Conservation (phyloP, 2,888 invertebrate genomes). For the Eudasyphora cyanicolor region DNA sequence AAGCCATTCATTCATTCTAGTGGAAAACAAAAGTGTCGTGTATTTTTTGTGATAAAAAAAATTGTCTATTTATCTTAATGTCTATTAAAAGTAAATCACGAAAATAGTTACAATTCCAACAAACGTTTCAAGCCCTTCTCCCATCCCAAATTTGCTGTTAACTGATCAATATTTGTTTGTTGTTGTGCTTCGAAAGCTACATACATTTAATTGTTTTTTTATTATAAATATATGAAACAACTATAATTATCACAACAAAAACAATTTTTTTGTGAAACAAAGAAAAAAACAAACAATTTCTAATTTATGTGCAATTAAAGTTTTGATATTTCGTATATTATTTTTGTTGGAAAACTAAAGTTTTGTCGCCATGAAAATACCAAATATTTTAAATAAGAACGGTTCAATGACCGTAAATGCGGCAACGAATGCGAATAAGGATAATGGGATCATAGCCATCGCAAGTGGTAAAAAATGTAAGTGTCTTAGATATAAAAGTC, state of each 20-base stretch:
- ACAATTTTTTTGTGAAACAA: constrained; percentile 33
- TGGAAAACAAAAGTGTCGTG: not conserved
- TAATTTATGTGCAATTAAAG: constrained; percentile 58
- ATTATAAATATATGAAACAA: constrained; percentile 15
- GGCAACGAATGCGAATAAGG: constrained; percentile 43
- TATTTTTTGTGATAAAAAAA: not conserved
- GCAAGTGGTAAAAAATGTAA: constrained; percentile 59
- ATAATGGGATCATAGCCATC: constrained; percentile 27
- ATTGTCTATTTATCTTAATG: constrained; percentile 34
- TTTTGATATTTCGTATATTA: not conserved
- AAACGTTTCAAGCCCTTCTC: not conserved
- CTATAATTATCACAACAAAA: constrained; percentile 23
- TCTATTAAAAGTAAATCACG: constrained; percentile 48
- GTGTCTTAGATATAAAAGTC: constrained; percentile 41
- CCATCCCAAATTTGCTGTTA: not conserved
- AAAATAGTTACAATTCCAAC: constrained; percentile 39
- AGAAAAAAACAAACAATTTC: constrained; percentile 50
- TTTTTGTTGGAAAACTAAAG: not conserved
- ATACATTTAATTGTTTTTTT: constrained; percentile 53
- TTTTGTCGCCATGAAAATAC: constrained; percentile 57
- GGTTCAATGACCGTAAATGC: constrained; percentile 60
- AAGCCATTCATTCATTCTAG: constrained; percentile 4
- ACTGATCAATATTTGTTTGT: not conserved
- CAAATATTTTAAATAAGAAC: constrained; percentile 56
- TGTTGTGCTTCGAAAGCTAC: constrained; percentile 25